phyloP scores from a whole-genome alignment of 1,140 invertebrate genomes.

The Drosophila guanche region DNA sequence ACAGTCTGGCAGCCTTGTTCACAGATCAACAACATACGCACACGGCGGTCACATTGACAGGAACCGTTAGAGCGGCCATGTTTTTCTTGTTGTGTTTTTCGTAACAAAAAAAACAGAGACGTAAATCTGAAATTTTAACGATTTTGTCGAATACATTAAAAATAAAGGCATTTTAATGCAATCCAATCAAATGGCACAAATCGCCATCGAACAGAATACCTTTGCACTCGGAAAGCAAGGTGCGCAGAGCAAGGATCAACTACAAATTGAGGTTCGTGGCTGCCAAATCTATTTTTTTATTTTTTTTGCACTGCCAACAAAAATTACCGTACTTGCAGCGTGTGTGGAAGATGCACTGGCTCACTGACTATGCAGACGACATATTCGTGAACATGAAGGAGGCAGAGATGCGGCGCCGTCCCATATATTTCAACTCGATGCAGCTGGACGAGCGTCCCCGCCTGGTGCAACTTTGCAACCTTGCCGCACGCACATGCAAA shows the following conservation, averaged over 20 bases:
- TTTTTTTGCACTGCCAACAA: not conserved
- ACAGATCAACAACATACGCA: not conserved
- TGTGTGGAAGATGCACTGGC: slow-evolving; percentile 43
- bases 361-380: slow-evolving; percentile 57
- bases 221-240: slow-evolving; percentile 28
- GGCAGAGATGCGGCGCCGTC: slow-evolving; percentile 45
- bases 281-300: too few species aligned
- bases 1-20: slow-evolving; percentile 3
- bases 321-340: slow-evolving; percentile 21
- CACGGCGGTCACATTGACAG: not conserved
- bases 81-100: slow-evolving; percentile 24
- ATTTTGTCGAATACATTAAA: not conserved
- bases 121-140: not conserved
- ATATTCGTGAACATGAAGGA: slow-evolving; percentile 61
- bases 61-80: slow-evolving; percentile 25
- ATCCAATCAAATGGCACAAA: slow-evolving; percentile 24
- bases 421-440: slow-evolving; percentile 33
- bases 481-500: slow-evolving; percentile 14
- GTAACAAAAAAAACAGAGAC: not conserved
- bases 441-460: slow-evolving; percentile 37
- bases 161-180: not conserved
- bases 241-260: not conserved
- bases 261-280: slow-evolving; percentile 35
- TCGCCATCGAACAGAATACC: slow-evolving; percentile 21
- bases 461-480: slow-evolving; percentile 40